Evolutionary conservation across 2,113 vertebrate genomes (phyloP).

Genomic region (Saimiri boliviensis): DNA sequence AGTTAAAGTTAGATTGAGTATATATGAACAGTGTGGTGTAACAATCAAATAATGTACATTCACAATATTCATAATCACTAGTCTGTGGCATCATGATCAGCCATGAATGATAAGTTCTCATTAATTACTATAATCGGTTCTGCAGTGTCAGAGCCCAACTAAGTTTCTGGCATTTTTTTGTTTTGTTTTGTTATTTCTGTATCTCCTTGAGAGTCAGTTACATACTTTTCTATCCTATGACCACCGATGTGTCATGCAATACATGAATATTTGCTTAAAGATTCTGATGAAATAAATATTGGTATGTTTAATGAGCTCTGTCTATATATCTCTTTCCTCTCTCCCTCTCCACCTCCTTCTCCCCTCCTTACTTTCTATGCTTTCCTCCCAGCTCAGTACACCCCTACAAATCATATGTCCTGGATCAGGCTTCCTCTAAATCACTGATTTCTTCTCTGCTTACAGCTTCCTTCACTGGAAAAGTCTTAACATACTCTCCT

Average conservation of each 20-base stretch:
- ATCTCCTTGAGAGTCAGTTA: constrained; percentile 2
- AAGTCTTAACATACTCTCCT: neutral
- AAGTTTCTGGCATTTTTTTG: neutral
- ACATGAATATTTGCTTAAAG: neutral
- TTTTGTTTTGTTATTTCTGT: neutral
- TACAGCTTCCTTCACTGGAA: neutral
- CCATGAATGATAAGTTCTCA: neutral
- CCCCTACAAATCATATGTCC: neutral
- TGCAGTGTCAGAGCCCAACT: neutral
- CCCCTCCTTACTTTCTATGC: neutral
- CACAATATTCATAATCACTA: constrained; percentile 7
- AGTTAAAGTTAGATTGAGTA: neutral
- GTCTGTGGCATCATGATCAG: neutral
- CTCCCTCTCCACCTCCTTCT: neutral
- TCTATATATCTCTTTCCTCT: neutral
- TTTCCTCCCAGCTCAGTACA: neutral
- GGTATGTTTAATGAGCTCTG: neutral
- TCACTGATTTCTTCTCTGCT: neutral
- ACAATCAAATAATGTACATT: constrained; percentile 15
- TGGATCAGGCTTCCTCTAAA: neutral
- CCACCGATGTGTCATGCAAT: neutral
- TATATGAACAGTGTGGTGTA: neutral
- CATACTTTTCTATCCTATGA: neutral
- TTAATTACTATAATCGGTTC: constrained; percentile 31
- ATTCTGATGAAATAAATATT: neutral